Evolutionary conservation across 2,888 invertebrate genomes (phyloP).

Genomic region (Caenorhabditis panamensis): DNA sequence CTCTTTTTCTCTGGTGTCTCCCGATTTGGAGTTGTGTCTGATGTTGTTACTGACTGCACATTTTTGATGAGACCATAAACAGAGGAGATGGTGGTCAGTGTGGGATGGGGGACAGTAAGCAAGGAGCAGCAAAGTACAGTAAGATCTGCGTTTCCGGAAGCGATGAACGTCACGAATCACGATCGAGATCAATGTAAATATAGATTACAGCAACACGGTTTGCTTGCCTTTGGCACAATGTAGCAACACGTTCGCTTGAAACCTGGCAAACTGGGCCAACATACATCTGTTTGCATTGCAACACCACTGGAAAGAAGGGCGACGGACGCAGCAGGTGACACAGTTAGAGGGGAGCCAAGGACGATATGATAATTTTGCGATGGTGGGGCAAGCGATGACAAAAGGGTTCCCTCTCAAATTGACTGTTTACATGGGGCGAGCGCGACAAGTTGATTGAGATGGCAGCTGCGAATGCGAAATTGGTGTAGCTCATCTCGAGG

Average conservation of each 20-base stretch:
- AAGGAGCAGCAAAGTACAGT: background rate
- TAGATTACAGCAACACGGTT: no score
- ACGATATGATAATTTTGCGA: background rate
- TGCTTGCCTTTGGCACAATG: no score
- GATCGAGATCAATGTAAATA: no score
- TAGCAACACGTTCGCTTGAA: no score
- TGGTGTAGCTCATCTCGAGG: no score
- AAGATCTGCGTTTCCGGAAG: no score
- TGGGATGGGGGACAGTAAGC: background rate
- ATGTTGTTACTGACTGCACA: background rate
- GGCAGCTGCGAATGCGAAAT: background rate
- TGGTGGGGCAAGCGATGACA: background rate
- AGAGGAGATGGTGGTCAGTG: background rate
- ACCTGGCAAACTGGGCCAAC: background rate
- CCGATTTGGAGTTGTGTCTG: background rate
- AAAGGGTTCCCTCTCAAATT: no score
- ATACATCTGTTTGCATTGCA: constrained; percentile 6
- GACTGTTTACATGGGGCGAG: no score
- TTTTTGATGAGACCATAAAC: background rate
- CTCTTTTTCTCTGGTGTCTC: constrained; percentile 4
- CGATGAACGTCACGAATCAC: no score
- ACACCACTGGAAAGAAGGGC: background rate
- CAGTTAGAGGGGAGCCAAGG: constrained; percentile 14
- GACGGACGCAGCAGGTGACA: constrained; percentile 16
- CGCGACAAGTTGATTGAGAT: no score